These are phyloP conservation scores for Ariopsis seemanni DNA, from an alignment of 2,113 vertebrate genomes.

Conservation along the genomic window DNA sequence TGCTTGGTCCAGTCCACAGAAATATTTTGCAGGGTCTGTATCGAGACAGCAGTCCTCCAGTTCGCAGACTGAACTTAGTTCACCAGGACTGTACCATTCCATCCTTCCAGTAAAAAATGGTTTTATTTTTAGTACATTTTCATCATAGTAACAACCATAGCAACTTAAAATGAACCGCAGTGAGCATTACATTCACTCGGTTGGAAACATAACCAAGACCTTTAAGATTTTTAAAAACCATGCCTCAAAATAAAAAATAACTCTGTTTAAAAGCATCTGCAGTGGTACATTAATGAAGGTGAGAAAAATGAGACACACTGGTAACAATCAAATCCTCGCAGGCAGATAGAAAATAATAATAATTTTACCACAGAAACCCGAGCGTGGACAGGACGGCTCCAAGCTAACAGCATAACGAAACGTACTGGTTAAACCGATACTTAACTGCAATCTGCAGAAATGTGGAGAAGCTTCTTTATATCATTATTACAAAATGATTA, in stretches of 20 bases:
- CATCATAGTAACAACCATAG: not conserved
- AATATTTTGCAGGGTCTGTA: not conserved
- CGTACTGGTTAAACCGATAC: not conserved
- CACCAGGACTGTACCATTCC: not conserved
- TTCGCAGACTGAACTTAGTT: not conserved
- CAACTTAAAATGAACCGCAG: not conserved
- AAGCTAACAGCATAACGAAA: not conserved
- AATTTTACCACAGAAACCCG: not conserved
- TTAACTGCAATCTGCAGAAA: not conserved
- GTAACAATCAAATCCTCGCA: not conserved
- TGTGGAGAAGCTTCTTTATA: not conserved
- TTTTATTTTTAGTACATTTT: not conserved
- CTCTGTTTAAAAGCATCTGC: not conserved
- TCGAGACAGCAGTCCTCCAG: not conserved
- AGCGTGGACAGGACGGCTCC: not conserved
- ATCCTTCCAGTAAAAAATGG: not conserved
- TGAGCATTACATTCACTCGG: not conserved
- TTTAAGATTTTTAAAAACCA: not conserved
- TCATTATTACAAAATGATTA: not conserved
- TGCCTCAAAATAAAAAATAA: not conserved
- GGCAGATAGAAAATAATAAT: not conserved
- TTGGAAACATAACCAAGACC: not conserved
- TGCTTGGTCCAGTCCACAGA: not conserved
- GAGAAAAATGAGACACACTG: not conserved
- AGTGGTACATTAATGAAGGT: not conserved